Percentiles rank a stretch among this genome's conserved stretches.
Conservation (phyloP, 1,140 invertebrate species). For the Galleria mellonella region DNA sequence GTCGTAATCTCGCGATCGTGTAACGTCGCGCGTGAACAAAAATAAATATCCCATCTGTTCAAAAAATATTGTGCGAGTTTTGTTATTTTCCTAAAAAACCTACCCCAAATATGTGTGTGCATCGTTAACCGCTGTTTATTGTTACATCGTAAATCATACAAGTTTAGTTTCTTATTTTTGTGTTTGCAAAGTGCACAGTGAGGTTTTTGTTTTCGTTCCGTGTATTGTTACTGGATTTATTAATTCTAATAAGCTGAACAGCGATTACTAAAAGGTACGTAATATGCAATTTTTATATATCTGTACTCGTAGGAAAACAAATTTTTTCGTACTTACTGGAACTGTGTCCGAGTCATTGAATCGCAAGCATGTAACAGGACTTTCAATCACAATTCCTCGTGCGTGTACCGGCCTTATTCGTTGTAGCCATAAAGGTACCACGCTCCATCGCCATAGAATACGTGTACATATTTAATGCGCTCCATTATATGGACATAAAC, state of each 20-base stretch:
- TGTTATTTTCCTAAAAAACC: conserved; percentile 42
- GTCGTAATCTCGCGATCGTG: conserved; percentile 10
- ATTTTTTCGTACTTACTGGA: conserved; percentile 6
- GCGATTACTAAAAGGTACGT: conserved; percentile 52
- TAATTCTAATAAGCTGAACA: conserved; percentile 53
- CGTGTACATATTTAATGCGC: conserved; percentile 46
- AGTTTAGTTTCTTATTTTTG: conserved; percentile 37
- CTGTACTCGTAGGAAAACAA: not conserved
- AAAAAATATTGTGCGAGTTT: conserved; percentile 63
- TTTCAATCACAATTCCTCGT: conserved; percentile 65
- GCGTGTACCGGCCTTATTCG: conserved; percentile 58
- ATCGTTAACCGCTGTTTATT: conserved; percentile 18
- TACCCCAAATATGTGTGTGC: conserved; percentile 38
- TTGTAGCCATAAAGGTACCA: conserved; percentile 37
- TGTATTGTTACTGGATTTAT: conserved; percentile 65
- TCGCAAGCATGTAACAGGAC: conserved; percentile 53
- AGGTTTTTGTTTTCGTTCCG: conserved; percentile 53
- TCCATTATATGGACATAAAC: conserved; percentile 28
- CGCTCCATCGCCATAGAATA: conserved; percentile 31
- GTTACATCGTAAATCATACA: conserved; percentile 13
- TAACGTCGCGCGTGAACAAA: conserved; percentile 53
- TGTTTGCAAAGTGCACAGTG: conserved; percentile 48
- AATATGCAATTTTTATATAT: not conserved
- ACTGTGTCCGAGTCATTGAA: conserved; percentile 20
- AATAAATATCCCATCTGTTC: conserved; percentile 66